Evolutionary conservation across 2,888 invertebrate species (phyloP).

Genomic region (Tetropium fuscum): DNA sequence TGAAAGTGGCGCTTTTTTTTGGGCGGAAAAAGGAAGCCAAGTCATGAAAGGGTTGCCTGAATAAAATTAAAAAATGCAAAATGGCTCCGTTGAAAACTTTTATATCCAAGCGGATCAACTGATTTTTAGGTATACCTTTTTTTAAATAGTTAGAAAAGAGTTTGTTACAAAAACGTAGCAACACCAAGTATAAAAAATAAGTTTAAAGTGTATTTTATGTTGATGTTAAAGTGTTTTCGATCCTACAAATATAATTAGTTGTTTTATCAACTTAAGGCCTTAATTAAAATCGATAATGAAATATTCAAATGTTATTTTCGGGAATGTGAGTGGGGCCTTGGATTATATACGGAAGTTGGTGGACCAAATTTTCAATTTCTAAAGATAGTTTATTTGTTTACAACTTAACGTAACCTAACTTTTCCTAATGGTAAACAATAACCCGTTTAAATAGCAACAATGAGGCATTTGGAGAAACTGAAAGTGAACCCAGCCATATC

Average conservation of each 20-base stretch:
- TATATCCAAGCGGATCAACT: constrained; percentile 10
- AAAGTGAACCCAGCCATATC: constrained; percentile 26
- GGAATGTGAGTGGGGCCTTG: neutral
- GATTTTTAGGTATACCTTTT: no score
- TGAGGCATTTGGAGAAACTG: constrained; percentile 37
- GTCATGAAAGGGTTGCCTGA: constrained; percentile 24
- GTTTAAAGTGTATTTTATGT: no score
- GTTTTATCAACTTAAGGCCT: constrained; percentile 6
- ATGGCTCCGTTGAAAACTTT: constrained; percentile 27
- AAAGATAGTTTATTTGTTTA: constrained; percentile 2
- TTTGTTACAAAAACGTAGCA: neutral
- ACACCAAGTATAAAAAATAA: neutral
- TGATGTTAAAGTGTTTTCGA: constrained; percentile 3
- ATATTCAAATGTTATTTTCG: neutral
- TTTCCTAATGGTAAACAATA: constrained; percentile 34
- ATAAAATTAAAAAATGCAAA: constrained; percentile 31
- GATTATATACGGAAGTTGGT: neutral
- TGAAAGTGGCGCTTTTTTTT: constrained; percentile 24
- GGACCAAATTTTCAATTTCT: neutral
- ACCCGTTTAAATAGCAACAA: constrained; percentile 24
- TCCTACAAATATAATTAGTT: constrained; percentile 12
- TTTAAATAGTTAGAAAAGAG: no score
- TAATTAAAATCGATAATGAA: constrained; percentile 23
- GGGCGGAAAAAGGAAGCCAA: constrained; percentile 24
- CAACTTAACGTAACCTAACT: constrained; percentile 28